Evolutionary conservation across 2,888 invertebrate species (phyloP).

Genomic region (Patella pellucida): DNA sequence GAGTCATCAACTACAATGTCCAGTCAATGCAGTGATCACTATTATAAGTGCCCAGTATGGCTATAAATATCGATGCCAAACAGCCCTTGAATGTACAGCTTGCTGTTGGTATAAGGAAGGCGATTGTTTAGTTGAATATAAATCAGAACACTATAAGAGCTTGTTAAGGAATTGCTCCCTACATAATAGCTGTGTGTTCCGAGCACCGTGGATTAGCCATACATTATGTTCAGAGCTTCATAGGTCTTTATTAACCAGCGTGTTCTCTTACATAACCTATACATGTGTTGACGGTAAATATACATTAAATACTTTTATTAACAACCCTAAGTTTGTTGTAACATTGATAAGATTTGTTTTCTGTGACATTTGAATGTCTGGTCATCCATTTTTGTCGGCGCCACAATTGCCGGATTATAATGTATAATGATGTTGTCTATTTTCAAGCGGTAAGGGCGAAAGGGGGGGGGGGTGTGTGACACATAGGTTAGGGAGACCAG

Average conservation of each 20-base stretch:
- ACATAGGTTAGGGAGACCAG: too few species aligned
- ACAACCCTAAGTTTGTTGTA: too few species aligned
- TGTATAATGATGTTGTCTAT: too few species aligned
- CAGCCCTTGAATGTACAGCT: neutral
- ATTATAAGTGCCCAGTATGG: neutral
- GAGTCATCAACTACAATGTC: neutral
- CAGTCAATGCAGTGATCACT: neutral
- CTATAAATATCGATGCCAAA: neutral
- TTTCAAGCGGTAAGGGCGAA: too few species aligned
- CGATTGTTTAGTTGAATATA: slow-evolving; percentile 1
- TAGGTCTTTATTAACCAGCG: neutral
- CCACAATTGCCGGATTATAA: too few species aligned
- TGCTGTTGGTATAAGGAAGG: slow-evolving; percentile 3
- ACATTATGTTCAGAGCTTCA: neutral
- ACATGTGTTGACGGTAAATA: neutral
- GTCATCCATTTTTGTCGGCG: too few species aligned
- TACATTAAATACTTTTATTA: too few species aligned
- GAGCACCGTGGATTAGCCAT: neutral
- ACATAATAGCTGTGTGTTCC: neutral
- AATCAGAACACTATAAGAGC: neutral
- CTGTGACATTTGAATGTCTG: too few species aligned
- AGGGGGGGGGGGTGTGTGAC: too few species aligned
- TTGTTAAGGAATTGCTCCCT: neutral
- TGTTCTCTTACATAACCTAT: neutral
- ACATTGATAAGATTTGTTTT: too few species aligned